Percentiles rank a stretch among this genome's conserved stretches.
Evolutionary conservation across 2,888 invertebrate species (phyloP).

Genomic region (Orthosia cruda): DNA sequence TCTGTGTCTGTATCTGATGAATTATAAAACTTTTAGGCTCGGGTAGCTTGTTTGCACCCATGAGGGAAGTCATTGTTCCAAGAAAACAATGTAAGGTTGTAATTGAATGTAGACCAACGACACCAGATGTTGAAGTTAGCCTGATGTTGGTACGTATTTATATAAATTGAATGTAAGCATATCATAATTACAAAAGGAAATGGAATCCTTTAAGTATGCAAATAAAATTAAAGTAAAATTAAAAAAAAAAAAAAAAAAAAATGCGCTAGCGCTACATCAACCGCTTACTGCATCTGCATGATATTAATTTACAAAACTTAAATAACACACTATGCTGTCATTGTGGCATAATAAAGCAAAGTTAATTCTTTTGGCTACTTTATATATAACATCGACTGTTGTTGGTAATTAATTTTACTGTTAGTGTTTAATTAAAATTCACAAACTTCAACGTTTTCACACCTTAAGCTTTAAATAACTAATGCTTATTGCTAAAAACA

Average conservation of each 20-base stretch:
- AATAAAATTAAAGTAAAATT: conserved; percentile 23
- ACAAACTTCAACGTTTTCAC: conserved; percentile 56
- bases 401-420: conserved; percentile 48
- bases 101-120: conserved; percentile 89
- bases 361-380: conserved; percentile 53
- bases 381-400: conserved; percentile 38
- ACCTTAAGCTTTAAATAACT: conserved; percentile 74
- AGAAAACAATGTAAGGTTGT: conserved; percentile 79
- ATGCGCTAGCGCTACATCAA: conserved; percentile 48
- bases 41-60: conserved; percentile 85
- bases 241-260: conserved; percentile 24
- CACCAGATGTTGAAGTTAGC: conserved; percentile 85
- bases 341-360: conserved; percentile 68
- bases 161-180: conserved; percentile 50
- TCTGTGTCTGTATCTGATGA: conserved; percentile 59
- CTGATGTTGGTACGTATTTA: conserved; percentile 86
- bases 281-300: conserved; percentile 80
- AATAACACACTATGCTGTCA: conserved; percentile 56
- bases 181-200: conserved; percentile 34
- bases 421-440: conserved; percentile 37
- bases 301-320: conserved; percentile 62
- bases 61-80: conserved; percentile 82
- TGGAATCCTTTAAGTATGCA: conserved; percentile 16
- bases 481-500: conserved; percentile 83
- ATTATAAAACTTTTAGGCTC: conserved; percentile 85